Evolutionary conservation across 2,797 vertebrate genomes (phyloP), one percentile per base, ranked within the genome.

Genomic region (Moxostoma hubbsi): DNA sequence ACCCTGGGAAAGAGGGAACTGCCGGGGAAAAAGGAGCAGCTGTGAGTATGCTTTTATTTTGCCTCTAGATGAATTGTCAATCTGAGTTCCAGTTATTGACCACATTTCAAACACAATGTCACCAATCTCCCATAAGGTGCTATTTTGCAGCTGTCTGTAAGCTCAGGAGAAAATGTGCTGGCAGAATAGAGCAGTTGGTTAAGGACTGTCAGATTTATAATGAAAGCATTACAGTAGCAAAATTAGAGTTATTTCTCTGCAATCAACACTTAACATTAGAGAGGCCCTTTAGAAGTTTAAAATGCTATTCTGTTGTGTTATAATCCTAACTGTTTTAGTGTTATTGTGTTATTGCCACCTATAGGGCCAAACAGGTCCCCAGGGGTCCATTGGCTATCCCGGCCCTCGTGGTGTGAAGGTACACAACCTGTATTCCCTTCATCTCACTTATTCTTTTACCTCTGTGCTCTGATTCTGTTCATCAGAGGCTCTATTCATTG

Each of bases 331-430:
- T 69, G 64, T n/a, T 75, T 7, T 2, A 2, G 6, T 62, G 12
- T 36, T 65, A 55, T 81, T 70, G 36, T 71, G 18, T 79, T 64
- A 9, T 84, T 0, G 82, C 13, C 79, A 45, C 80, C 85, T 90
- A 90, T 79, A 99, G 97, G 98, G 98, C 69, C 93, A 91, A 76
- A 66, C 91, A 66, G 98, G 98, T 86, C 94, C 96, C 59, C 95
- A 96, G 70, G 98, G 98, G 74, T 96, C 97, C 75, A 94, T 98
- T 84, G 98, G 98, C 71, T 99, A 99, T 88, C 98, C 98, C 12
- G 98, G 98, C 13, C 95, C 98, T 77, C 94, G 98, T 73, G 98
- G 98, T 85, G 98, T 99, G 58, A 99, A 99, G 96, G 98, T 99
- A 94, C 61, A n/a, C 45, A 51, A 53, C 1, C 5, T 72, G 12